phyloP scores from a whole-genome alignment of 2,113 vertebrate genomes.

The Chloropsis hardwickii region DNA sequence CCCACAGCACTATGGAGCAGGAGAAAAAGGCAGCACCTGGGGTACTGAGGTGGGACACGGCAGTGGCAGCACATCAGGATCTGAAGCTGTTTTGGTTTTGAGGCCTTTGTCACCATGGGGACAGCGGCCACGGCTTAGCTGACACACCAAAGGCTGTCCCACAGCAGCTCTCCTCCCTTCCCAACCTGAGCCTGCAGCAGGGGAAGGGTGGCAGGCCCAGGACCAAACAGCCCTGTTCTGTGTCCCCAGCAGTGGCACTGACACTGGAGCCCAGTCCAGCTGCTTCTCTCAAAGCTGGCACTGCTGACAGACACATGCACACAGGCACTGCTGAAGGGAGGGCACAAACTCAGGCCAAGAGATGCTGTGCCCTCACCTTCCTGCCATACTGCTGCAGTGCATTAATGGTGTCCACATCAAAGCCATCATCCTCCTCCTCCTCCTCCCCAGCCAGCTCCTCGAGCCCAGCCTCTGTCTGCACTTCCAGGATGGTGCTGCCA shows the following conservation, averaged over 20 bases:
- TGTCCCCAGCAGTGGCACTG: background rate
- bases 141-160: background rate
- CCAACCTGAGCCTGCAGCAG: background rate
- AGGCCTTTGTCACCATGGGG: background rate
- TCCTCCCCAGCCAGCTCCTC: conserved; percentile 64
- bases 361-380: conserved; percentile 61
- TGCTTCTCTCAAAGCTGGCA: background rate
- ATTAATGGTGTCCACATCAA: conserved; percentile 62
- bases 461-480: conserved; percentile 69
- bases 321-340: background rate
- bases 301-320: background rate
- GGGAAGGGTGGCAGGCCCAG: background rate
- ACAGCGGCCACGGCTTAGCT: background rate
- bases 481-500: conserved; percentile 67
- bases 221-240: background rate
- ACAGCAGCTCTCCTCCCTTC: background rate
- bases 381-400: conserved; percentile 69
- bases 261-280: background rate
- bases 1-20: background rate
- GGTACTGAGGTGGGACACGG: background rate
- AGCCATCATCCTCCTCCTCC: conserved; percentile 56
- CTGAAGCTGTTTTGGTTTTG: background rate
- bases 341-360: background rate
- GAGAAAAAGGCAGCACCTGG: background rate
- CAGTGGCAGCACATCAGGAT: background rate